phyloP scores from a whole-genome alignment of 2,797 vertebrate species.

The Pangasius macronema region DNA sequence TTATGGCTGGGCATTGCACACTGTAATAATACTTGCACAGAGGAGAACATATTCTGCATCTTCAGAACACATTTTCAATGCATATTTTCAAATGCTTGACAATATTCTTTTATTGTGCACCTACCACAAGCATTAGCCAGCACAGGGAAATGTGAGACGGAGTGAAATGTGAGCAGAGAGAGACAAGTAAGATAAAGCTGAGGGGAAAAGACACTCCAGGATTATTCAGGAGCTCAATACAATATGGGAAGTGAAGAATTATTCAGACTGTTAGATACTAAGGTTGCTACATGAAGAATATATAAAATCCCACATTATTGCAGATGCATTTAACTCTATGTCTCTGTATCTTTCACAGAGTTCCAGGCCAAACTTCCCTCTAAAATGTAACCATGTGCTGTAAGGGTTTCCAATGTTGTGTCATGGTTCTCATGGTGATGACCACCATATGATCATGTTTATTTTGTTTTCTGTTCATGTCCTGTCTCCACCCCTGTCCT shows the following conservation, averaged over 20 bases:
- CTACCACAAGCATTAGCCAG: slow-evolving; percentile 12
- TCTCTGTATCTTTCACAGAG: background rate
- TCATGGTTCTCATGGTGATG: slow-evolving; percentile 5
- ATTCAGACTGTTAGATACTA: background rate
- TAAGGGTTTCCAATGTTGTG: background rate
- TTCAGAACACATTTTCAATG: slow-evolving; percentile 44
- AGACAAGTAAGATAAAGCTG: slow-evolving; percentile 15
- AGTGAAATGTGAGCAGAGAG: slow-evolving; percentile 17
- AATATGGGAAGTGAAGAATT: background rate
- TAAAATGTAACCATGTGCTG: slow-evolving; percentile 11
- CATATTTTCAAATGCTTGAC: slow-evolving; percentile 50
- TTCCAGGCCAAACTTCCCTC: background rate
- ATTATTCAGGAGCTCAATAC: background rate
- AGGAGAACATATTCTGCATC: slow-evolving; percentile 41
- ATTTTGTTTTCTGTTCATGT: background rate
- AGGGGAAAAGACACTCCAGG: background rate
- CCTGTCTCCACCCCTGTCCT: background rate
- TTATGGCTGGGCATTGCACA: slow-evolving; percentile 55
- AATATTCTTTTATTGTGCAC: slow-evolving; percentile 37
- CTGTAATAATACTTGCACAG: slow-evolving; percentile 38
- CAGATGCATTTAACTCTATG: background rate
- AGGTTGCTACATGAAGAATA: background rate
- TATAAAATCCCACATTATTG: background rate
- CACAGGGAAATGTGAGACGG: background rate
- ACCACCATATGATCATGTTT: background rate